Conservation (phyloP, 2,888 invertebrate species). For the Orthosia incerta region DNA sequence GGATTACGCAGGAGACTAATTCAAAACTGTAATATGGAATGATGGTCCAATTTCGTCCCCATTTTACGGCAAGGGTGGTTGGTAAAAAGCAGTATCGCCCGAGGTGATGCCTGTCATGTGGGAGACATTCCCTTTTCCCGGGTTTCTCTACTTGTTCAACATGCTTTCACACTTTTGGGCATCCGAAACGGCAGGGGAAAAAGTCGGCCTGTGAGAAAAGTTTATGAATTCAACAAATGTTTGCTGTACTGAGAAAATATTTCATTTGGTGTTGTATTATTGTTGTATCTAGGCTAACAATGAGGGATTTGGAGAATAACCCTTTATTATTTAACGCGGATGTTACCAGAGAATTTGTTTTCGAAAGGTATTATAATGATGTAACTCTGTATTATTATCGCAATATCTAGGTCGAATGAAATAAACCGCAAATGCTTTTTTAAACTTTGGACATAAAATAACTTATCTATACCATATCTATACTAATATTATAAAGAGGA, state of each 20-base stretch:
- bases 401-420: background rate
- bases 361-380: background rate
- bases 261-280: slow-evolving; percentile 49
- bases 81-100: slow-evolving; percentile 79
- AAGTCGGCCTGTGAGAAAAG: slow-evolving; percentile 74
- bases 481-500: too few relatives aligned
- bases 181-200: slow-evolving; percentile 73
- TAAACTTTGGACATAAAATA: background rate
- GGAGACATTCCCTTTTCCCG: slow-evolving; percentile 79
- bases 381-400: background rate
- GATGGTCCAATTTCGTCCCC: slow-evolving; percentile 78
- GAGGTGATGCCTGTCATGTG: slow-evolving; percentile 80
- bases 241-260: slow-evolving; percentile 66
- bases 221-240: slow-evolving; percentile 73
- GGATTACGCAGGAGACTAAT: slow-evolving; percentile 60
- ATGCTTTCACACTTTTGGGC: slow-evolving; percentile 86
- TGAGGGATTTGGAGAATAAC: slow-evolving; percentile 21
- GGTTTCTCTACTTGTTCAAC: slow-evolving; percentile 79
- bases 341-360: slow-evolving; percentile 3
- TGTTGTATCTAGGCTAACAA: slow-evolving; percentile 36
- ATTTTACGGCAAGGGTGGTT: slow-evolving; percentile 72
- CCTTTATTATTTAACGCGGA: slow-evolving; percentile 7
- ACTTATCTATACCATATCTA: too few relatives aligned
- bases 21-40: slow-evolving; percentile 66
- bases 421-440: background rate